Percentiles rank a stretch among this genome's conserved stretches.
These are phyloP conservation scores for Cyclina sinensis DNA, from an alignment of 1,140 invertebrate species.

Conservation along the genomic window DNA sequence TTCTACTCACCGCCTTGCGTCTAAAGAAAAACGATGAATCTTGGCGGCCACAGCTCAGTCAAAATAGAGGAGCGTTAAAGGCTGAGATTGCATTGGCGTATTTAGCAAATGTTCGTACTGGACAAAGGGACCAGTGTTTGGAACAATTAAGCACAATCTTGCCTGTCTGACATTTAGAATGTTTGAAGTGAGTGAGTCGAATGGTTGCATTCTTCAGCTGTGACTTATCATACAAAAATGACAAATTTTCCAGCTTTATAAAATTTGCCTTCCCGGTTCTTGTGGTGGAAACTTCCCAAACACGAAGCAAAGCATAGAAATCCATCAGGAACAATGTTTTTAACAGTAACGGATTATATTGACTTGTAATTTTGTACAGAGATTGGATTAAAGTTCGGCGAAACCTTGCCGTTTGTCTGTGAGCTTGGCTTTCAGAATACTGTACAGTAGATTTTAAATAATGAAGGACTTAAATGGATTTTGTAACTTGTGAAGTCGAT, in stretches of 20 bases:
- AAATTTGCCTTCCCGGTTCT: background rate
- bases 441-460: constrained; percentile 22
- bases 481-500: background rate
- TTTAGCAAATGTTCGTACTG: background rate
- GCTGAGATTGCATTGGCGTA: too few species aligned
- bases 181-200: background rate
- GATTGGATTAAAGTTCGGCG: background rate
- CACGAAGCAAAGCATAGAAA: constrained; percentile 20
- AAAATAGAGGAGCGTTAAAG: too few species aligned
- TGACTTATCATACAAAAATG: background rate
- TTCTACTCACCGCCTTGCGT: too few species aligned
- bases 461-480: constrained; percentile 31
- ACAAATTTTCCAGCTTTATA: background rate
- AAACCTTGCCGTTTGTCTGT: constrained; percentile 7
- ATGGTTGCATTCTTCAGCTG: background rate
- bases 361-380: background rate
- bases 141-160: background rate
- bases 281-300: constrained; percentile 9
- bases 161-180: background rate
- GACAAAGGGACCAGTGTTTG: background rate
- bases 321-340: background rate
- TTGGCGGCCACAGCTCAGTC: too few species aligned
- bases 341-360: background rate
- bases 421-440: background rate
- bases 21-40: too few species aligned